Evolutionary conservation across 2,888 invertebrate genomes (phyloP), one percentile per base, ranked within the genome.

Genomic region (Leptinotarsa haldemani): DNA sequence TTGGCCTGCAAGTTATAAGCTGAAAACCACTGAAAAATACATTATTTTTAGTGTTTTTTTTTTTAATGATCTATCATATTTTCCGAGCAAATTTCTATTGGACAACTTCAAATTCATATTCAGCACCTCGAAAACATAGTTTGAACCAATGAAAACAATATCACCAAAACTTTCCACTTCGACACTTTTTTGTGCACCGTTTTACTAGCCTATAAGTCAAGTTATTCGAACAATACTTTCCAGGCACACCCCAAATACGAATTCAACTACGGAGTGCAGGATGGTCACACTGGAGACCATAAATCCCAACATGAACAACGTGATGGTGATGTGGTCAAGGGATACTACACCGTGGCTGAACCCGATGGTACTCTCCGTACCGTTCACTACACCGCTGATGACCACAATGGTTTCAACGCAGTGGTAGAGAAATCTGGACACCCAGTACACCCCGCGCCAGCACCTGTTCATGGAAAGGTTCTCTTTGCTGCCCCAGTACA

Each of bases 391-490:
- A 82, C 84, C 22, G 84, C 84, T 58, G 85, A 85, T 77, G 81
- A 80, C 46, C 80, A 81, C 64, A 84, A 84, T 64, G 84, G 84
- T 65, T 84, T 84, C 78, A 84, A 84, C 74, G 93, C 93, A 47
- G 90, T 92, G 63, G 93, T 93, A 12, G 91, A 92, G 80, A 91
- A 90, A 84, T 89, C 90, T 56, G 92, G 91, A 74, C 92, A 92
- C 80, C 89, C 91, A 48, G 88, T 88, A 1, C 90, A 81, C 66
- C 81, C 80, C 30, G 78, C 80, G 67, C 77, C 78, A 71, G 79
- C 76, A 18, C 74, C 74, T 69, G 66, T 52, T 5, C 69, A 75
- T 58, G 77, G 56, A 53, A 76, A 78, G 48, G 70, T 70, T 20
- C 64, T 78, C 22, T 20, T 77, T 20, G 73, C 75, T 64, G 71